Conservation (phyloP, 2,113 vertebrate genomes). For the Coptodon bakossiorum region DNA sequence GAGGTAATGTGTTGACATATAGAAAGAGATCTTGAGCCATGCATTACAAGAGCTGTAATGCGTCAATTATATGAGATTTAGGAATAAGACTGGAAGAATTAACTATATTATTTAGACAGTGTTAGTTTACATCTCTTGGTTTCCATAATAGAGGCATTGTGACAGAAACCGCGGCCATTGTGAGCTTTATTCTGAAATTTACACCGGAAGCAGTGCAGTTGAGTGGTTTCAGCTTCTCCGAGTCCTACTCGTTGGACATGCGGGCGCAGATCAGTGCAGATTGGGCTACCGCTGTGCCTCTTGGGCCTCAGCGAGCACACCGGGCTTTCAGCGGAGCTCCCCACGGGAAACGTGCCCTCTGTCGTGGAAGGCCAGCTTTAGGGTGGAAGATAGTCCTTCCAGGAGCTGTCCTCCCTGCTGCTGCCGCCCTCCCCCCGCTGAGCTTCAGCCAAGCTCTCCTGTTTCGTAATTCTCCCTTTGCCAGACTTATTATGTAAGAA, state of each 20-base stretch:
- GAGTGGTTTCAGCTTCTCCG: not conserved
- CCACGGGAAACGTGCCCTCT: not conserved
- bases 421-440: not conserved
- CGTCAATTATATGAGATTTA: not conserved
- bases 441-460: conserved; percentile 27
- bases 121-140: not conserved
- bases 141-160: not conserved
- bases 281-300: not conserved
- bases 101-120: not conserved
- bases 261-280: not conserved
- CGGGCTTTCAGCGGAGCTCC: not conserved
- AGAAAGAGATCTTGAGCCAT: not conserved
- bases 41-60: not conserved
- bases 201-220: not conserved
- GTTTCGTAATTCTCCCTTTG: conserved; percentile 29
- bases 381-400: not conserved
- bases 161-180: not conserved
- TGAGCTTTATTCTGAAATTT: not conserved
- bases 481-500: conserved; percentile 24
- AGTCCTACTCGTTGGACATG: conserved; percentile 12
- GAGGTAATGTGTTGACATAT: not conserved
- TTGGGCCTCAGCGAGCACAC: conserved; percentile 40
- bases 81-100: not conserved
- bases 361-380: not conserved
- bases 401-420: not conserved